Evolutionary conservation across 2,888 invertebrate species (phyloP).

Genomic region (Macrophya alboannulata): DNA sequence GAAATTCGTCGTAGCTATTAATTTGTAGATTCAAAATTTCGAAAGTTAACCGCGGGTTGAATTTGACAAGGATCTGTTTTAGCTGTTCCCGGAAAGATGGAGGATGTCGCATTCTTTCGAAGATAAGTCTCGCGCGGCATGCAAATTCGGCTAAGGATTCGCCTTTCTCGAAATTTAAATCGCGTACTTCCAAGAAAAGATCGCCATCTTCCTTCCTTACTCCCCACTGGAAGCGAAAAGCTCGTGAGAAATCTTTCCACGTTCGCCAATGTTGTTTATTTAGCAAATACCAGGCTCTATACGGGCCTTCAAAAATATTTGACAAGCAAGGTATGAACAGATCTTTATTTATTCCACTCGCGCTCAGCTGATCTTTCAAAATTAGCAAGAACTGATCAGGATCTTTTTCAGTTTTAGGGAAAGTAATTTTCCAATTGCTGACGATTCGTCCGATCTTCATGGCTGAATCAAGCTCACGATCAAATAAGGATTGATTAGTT

Average conservation of each 20-base stretch:
- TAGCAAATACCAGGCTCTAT: constrained; percentile 56
- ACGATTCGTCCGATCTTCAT: constrained; percentile 56
- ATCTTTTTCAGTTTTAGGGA: constrained; percentile 58
- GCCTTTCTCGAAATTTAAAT: constrained; percentile 57
- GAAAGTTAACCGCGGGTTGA: constrained; percentile 58
- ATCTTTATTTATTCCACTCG: constrained; percentile 57
- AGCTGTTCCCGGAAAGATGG: constrained; percentile 57
- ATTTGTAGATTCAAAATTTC: constrained; percentile 55
- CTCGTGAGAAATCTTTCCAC: constrained; percentile 59
- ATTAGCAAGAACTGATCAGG: constrained; percentile 60
- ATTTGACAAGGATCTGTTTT: constrained; percentile 58
- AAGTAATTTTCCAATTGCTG: constrained; percentile 56
- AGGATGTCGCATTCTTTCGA: constrained; percentile 58
- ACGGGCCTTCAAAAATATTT: constrained; percentile 54
- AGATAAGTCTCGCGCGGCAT: constrained; percentile 59
- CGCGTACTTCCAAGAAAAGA: constrained; percentile 56
- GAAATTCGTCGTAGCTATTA: neutral
- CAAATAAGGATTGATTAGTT: neutral
- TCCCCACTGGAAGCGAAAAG: constrained; percentile 56
- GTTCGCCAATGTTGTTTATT: constrained; percentile 56
- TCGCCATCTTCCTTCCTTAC: constrained; percentile 50
- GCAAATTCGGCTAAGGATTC: constrained; percentile 60
- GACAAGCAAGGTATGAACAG: constrained; percentile 54
- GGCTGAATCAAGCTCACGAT: constrained; percentile 51
- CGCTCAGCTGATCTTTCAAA: constrained; percentile 57